Evolutionary conservation across 1,140 invertebrate genomes (phyloP), one percentile per base, ranked within the genome.

Genomic region (Geopemphigus sp.): DNA sequence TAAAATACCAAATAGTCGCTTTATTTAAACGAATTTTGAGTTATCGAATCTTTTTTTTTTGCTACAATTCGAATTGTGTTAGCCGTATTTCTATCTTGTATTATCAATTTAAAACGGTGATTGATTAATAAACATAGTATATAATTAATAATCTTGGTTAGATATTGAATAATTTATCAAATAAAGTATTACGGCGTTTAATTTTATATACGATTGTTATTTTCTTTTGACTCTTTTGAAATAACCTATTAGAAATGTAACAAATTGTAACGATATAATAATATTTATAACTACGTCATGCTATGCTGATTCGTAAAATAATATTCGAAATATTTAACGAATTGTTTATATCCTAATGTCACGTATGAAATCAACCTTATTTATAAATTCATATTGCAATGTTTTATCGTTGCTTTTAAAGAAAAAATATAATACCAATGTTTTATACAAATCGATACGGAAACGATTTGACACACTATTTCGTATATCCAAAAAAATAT

Each of bases 401-500:
- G 50, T 12, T 56, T 5, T 56, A 3, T 68, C 47, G 63, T 47
- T 68, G n/a, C 66, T 26, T 3, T 8, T 15, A 53, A 70, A 50
- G 47, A 29, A 47, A 70, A 53, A 70, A 70, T 26, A 53, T 29
- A 70, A 70, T 19, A 5, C 3, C n/a, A 0, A 10, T 53, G 66
- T 70, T 70, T 50, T 26, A n/a, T n/a, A 47, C 66, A 70, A 70
- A 70, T 70, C 47, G 22, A 70, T 53, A 22, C 5, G 66, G 66
- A 70, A 70, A 70, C 26, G 47, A 54, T 54, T 50, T 1, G 68
- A 53, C 47, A 72, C 15, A 63, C 29, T 26, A 59, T 32, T 17
- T 61, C 15, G 59, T 26, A 29, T 29, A 61, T 29, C 5, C 29
- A 63, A 6, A 63, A n/a, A n/a, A 50, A 50, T 32, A 32, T 61